phyloP scores from a whole-genome alignment of 1,140 invertebrate species.

The Drosophila ambigua region DNA sequence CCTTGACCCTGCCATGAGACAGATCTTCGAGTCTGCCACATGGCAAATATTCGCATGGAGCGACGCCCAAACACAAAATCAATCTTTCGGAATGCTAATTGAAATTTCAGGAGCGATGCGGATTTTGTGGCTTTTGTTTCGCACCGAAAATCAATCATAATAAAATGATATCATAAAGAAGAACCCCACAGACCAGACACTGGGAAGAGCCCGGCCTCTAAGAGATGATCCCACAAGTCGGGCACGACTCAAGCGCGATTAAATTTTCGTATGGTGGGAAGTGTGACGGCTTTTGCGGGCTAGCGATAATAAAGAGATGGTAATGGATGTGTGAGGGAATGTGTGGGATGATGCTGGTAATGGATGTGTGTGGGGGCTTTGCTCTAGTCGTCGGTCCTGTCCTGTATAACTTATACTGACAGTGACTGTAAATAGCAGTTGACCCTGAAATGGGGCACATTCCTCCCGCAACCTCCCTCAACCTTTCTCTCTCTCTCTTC shows the following conservation, averaged over 20 bases:
- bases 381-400: conserved; percentile 22
- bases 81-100: conserved; percentile 46
- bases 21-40: conserved; percentile 13
- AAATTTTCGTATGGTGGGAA: conserved; percentile 25
- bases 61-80: conserved; percentile 38
- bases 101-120: conserved; percentile 50
- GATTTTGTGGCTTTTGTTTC: conserved; percentile 15
- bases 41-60: not conserved
- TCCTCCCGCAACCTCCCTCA: conserved; percentile 22
- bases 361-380: conserved; percentile 48
- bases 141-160: conserved; percentile 36
- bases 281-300: conserved; percentile 56
- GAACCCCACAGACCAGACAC: conserved; percentile 13
- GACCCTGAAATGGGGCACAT: conserved; percentile 68
- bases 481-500: not conserved
- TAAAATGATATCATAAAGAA: conserved; percentile 54
- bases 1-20: conserved; percentile 16
- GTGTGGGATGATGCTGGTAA: conserved; percentile 44
- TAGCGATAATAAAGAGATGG: conserved; percentile 25
- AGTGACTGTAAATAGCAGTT: conserved; percentile 66
- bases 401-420: conserved; percentile 40
- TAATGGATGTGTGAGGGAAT: conserved; percentile 57
- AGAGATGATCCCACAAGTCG: conserved; percentile 10
- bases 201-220: conserved; percentile 22
- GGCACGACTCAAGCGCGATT: conserved; percentile 22